Evolutionary conservation across 1,140 invertebrate genomes (phyloP), one percentile per base, ranked within the genome.

Genomic region (Danaus plexippus): DNA sequence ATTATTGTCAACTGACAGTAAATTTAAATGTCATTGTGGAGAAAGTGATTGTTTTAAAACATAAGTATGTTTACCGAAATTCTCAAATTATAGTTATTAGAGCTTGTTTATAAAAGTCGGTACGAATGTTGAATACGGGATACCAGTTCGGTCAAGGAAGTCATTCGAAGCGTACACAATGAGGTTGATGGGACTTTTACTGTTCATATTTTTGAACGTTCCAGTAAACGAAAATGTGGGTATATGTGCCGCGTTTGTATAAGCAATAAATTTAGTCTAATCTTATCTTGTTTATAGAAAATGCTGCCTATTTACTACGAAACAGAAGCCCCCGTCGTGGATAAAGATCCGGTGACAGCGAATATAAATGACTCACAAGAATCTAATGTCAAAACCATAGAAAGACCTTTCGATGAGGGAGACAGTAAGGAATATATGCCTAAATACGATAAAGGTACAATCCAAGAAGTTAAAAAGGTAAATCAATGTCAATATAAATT

Each of bases 31-130:
- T 32, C 22, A 32, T 32, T 32, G 22, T 32, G 22, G 22, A 32
- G 22, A 55, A 51, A 15, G 22, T 54, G 57, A 62, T 58, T 69
- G 60, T 67, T 67, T 72, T 58, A 63, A 52, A 77, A 75, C 69
- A 74, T 42, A 42, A 11, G 54, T 43, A 53, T 67, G 67, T 73
- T 69, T 71, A 58, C 53, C 47, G 43, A 62, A 70, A 65, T 59
- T 65, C 64, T 74, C 67, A 63, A 67, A 72, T 77, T 63, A 59
- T 69, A 61, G 64, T 65, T 67, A 78, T 57, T 52, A 11, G 63
- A 71, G 42, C 18, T 43, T 72, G 71, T 80, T 78, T 78, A 72
- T 65, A 77, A 75, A 73, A 57, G 60, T 56, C 15, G 50, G 64
- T 32, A 32, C 7, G 22, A 32, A 32, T 32, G 22, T 32, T 32